Evolutionary conservation across 2,797 vertebrate species (phyloP).

Genomic region (Hoplostethus atlanticus): DNA sequence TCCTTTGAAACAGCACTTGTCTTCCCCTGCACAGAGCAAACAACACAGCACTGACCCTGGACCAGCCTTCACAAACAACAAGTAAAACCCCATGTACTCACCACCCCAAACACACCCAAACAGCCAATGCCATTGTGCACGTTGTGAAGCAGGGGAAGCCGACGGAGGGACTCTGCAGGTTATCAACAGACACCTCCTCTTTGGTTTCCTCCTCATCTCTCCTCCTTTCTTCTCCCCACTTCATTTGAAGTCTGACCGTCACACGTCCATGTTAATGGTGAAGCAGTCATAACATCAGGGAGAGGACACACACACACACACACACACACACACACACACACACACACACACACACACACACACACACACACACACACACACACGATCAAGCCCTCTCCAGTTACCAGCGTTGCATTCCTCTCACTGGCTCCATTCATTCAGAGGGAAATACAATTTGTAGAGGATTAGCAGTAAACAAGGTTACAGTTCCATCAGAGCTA

Average conservation of each 20-base stretch:
- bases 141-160: not conserved
- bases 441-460: not conserved
- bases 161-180: constrained; percentile 22
- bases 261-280: constrained; percentile 2
- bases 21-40: not conserved
- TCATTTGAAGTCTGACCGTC: not conserved
- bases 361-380: constrained; percentile 16
- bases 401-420: constrained; percentile 35
- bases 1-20: not conserved
- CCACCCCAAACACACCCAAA: constrained; percentile 14
- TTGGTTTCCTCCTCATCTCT: not conserved
- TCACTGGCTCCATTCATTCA: constrained; percentile 17
- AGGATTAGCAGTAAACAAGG: too few species aligned
- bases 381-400: constrained; percentile 2
- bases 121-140: not conserved
- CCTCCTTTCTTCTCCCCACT: not conserved
- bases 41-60: not conserved
- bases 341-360: not conserved
- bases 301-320: constrained; percentile 4
- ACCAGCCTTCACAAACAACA: constrained; percentile 10
- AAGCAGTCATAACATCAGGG: constrained; percentile 19
- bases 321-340: constrained; percentile 10
- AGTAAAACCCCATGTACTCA: not conserved
- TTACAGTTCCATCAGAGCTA: not conserved
- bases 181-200: constrained; percentile 4